Percentiles rank a stretch among this genome's conserved stretches.
Conservation (phyloP, 2,113 vertebrate species). For the Ptyas mucosa region DNA sequence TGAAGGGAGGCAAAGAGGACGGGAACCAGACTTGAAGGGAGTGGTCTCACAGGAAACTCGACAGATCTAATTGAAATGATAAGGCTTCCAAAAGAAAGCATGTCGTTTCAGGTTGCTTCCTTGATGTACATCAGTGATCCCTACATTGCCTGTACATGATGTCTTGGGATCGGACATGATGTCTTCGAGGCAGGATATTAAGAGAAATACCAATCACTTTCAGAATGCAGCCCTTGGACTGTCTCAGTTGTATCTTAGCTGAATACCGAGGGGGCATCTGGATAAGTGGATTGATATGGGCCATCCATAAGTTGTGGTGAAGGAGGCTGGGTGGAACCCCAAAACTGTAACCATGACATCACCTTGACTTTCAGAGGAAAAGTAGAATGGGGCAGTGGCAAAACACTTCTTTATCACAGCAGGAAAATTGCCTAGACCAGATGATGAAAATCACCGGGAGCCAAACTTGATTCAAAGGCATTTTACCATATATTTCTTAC, state of each 20-base stretch:
- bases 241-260: background rate
- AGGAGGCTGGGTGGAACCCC: background rate
- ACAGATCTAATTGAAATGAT: background rate
- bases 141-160: background rate
- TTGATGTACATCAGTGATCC: background rate
- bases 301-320: background rate
- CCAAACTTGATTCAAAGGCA: background rate
- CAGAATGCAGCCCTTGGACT: background rate
- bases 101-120: background rate
- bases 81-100: background rate
- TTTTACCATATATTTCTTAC: background rate
- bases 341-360: background rate
- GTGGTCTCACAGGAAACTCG: background rate
- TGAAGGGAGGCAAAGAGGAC: background rate
- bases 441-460: background rate
- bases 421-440: background rate
- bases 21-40: background rate
- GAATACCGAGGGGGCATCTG: background rate
- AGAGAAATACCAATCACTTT: background rate
- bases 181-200: background rate
- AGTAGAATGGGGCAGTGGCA: background rate
- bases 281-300: background rate
- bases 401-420: background rate
- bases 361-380: background rate
- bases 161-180: background rate